Evolutionary conservation across 2,113 vertebrate genomes (phyloP).

Genomic region (Vireo altiloquus): DNA sequence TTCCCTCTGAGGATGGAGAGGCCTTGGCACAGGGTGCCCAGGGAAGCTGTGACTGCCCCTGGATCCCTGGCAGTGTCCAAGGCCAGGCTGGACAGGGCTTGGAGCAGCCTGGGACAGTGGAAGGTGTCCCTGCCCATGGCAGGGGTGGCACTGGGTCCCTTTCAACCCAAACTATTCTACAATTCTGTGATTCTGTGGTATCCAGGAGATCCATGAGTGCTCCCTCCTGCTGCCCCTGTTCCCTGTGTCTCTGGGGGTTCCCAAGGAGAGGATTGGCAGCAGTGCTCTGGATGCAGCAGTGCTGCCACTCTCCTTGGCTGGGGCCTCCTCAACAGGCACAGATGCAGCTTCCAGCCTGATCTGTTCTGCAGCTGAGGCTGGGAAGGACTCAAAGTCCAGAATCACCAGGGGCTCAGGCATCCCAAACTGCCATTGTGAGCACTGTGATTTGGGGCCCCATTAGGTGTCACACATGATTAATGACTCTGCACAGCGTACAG

Average conservation of each 20-base stretch:
- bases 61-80: background rate
- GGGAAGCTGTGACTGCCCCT: background rate
- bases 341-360: background rate
- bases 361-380: background rate
- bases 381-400: background rate
- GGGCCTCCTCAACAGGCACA: background rate
- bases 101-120: background rate
- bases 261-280: accelerated
- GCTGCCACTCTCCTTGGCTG: background rate
- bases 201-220: background rate
- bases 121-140: background rate
- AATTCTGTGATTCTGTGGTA: background rate
- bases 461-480: background rate
- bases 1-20: accelerated
- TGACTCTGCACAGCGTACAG: background rate
- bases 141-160: background rate
- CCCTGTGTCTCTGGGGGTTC: background rate
- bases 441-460: background rate
- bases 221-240: background rate
- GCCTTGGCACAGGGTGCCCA: background rate
- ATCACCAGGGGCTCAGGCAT: background rate
- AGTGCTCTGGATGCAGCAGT: background rate
- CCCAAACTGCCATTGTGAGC: background rate
- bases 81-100: accelerated
- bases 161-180: background rate